Percentiles rank a stretch among this genome's conserved stretches.
Conservation (phyloP, 2,113 vertebrate genomes). For the Chaenogobius annularis region DNA sequence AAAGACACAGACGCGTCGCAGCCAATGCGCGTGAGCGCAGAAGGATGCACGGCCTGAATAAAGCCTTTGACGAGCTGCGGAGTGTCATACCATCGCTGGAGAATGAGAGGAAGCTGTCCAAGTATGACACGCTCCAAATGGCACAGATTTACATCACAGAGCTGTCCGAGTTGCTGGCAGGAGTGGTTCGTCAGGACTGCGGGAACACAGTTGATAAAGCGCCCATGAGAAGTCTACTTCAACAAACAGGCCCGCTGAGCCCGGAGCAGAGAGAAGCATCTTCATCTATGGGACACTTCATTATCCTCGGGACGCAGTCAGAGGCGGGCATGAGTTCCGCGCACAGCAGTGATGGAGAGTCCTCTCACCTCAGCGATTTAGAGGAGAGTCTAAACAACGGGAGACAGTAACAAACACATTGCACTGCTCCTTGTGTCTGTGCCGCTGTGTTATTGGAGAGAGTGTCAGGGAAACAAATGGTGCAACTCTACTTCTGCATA, state of each 20-base stretch:
- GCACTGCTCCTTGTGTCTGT: too few relatives aligned
- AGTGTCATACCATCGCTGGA: conserved; percentile 82
- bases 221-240: conserved; percentile 50
- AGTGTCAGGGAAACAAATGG: conserved; percentile 29
- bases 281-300: conserved; percentile 59
- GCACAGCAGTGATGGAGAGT: conserved; percentile 78
- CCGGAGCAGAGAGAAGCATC: conserved; percentile 41
- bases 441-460: conserved; percentile 33
- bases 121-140: conserved; percentile 84
- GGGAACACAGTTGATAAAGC: conserved; percentile 42
- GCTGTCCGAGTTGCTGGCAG: conserved; percentile 76
- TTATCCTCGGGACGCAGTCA: conserved; percentile 65
- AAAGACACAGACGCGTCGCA: conserved; percentile 78
- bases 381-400: conserved; percentile 65
- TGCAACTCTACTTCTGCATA: conserved; percentile 7
- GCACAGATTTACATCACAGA: conserved; percentile 84
- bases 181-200: conserved; percentile 68
- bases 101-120: conserved; percentile 82
- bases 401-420: conserved; percentile 46
- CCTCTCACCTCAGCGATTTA: conserved; percentile 74
- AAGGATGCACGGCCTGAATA: conserved; percentile 82
- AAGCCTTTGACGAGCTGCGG: conserved; percentile 80
- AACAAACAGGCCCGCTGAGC: conserved; percentile 13
- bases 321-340: conserved; percentile 51
- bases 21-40: conserved; percentile 81